Conservation (phyloP, 2,888 invertebrate species). For the Leucania comma region DNA sequence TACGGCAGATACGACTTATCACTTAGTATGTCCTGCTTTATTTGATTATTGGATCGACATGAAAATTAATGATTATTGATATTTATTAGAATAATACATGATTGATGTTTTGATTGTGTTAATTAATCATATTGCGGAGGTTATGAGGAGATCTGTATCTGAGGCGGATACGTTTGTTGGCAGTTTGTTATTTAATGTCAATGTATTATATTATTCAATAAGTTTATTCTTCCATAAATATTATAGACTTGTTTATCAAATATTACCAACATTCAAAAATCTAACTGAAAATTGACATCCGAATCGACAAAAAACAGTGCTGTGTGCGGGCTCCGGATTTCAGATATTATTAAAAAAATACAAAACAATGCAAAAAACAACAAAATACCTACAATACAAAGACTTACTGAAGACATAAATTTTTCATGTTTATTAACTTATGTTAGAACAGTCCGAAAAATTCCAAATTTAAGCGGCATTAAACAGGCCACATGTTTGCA, state of each 20-base stretch:
- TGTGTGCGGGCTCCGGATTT: too few species aligned
- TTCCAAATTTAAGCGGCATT: too few species aligned
- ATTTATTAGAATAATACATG: slow-evolving; percentile 48
- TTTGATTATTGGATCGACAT: slow-evolving; percentile 42
- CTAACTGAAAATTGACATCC: too few species aligned
- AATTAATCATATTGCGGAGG: slow-evolving; percentile 48
- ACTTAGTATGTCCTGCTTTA: slow-evolving; percentile 35
- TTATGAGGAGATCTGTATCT: slow-evolving; percentile 52
- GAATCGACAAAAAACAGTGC: not conserved
- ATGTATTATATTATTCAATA: not conserved
- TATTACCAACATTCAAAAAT: too few species aligned
- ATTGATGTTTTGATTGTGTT: slow-evolving; percentile 52
- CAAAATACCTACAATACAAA: too few species aligned
- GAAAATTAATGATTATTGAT: slow-evolving; percentile 48
- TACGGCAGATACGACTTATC: slow-evolving; percentile 44
- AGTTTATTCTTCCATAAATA: not conserved
- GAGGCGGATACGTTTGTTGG: slow-evolving; percentile 52
- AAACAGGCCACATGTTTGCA: too few species aligned
- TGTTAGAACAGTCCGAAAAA: too few species aligned
- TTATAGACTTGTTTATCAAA: not conserved
- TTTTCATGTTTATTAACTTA: too few species aligned
- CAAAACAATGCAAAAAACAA: too few species aligned
- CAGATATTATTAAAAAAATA: too few species aligned
- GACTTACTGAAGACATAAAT: too few species aligned
- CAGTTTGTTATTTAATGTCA: slow-evolving; percentile 5